A percentile compares a stretch with the other conserved stretches of the same genome.
phyloP scores from a whole-genome alignment of 2,113 vertebrate species.

The Amblyopsis rosae region DNA sequence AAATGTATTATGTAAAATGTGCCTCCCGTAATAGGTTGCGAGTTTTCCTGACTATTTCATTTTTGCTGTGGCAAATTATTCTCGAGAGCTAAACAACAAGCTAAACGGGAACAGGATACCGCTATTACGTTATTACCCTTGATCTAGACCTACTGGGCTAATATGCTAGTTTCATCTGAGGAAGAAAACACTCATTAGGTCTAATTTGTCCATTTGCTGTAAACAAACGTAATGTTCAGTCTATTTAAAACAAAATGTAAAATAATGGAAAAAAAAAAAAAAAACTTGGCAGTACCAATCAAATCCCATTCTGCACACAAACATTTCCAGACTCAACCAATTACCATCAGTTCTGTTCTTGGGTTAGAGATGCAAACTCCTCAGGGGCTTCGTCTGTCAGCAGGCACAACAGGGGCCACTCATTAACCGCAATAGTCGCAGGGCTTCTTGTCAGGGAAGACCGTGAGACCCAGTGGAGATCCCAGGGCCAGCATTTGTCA shows the following conservation, averaged over 20 bases:
- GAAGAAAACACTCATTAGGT: conserved; percentile 29
- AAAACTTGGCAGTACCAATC: conserved; percentile 20
- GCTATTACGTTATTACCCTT: conserved; percentile 35
- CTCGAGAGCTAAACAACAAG: conserved; percentile 39
- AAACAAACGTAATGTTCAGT: conserved; percentile 42
- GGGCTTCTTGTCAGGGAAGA: not conserved
- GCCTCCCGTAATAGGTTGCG: conserved; percentile 56
- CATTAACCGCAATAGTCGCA: conserved; percentile 48
- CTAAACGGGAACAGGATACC: conserved; percentile 33
- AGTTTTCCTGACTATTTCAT: conserved; percentile 66
- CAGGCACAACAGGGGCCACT: conserved; percentile 25
- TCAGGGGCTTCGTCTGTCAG: conserved; percentile 27
- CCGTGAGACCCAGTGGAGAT: conserved; percentile 30
- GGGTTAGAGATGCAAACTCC: conserved; percentile 11
- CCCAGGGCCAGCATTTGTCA: conserved; percentile 33
- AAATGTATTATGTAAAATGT: conserved; percentile 19
- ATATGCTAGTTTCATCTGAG: conserved; percentile 23
- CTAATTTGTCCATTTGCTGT: conserved; percentile 36
- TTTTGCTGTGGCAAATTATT: conserved; percentile 50
- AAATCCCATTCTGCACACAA: conserved; percentile 20
- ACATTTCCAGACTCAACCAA: conserved; percentile 33
- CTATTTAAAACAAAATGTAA: conserved; percentile 20
- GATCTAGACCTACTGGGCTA: conserved; percentile 37
- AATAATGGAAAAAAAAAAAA: too few relatives aligned
- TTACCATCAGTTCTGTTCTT: conserved; percentile 51